Percentiles rank a stretch among this genome's conserved stretches.
phyloP scores from a whole-genome alignment of 2,113 vertebrate species.

The Rostratula benghalensis region DNA sequence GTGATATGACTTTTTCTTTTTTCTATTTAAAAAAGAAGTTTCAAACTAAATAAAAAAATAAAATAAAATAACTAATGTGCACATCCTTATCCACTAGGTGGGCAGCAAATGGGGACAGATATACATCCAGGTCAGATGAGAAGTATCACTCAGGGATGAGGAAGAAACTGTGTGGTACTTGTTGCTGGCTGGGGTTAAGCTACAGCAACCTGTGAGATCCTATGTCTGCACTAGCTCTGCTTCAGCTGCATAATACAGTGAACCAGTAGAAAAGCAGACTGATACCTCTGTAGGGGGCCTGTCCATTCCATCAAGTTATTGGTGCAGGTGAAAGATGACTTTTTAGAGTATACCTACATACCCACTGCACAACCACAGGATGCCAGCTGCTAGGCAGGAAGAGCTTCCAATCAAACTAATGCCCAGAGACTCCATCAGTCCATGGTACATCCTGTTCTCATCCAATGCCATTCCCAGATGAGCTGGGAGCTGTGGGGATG shows the following conservation, averaged over 20 bases:
- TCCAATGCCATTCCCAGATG: not conserved
- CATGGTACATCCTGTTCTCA: not conserved
- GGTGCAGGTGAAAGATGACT: accelerated
- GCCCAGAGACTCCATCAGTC: not conserved
- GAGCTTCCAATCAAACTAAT: not conserved
- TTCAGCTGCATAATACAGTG: accelerated
- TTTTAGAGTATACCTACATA: not conserved
- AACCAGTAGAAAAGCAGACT: not conserved
- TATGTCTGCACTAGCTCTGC: not conserved
- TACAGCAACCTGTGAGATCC: not conserved
- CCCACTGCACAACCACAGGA: accelerated
- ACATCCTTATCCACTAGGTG: not conserved
- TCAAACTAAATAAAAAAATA: not conserved
- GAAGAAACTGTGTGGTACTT: not conserved
- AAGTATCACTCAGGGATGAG: not conserved
- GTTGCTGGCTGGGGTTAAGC: not conserved
- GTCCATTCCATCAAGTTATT: not conserved
- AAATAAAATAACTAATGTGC: too few relatives aligned
- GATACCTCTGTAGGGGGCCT: accelerated
- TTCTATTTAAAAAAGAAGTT: too few relatives aligned
- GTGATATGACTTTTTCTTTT: not conserved
- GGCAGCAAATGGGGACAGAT: not conserved
- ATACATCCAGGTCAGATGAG: too few relatives aligned
- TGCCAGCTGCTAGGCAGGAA: not conserved
- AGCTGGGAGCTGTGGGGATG: not conserved